Evolutionary conservation across 2,888 invertebrate species (phyloP).

Genomic region (Hypercompe scribonia): DNA sequence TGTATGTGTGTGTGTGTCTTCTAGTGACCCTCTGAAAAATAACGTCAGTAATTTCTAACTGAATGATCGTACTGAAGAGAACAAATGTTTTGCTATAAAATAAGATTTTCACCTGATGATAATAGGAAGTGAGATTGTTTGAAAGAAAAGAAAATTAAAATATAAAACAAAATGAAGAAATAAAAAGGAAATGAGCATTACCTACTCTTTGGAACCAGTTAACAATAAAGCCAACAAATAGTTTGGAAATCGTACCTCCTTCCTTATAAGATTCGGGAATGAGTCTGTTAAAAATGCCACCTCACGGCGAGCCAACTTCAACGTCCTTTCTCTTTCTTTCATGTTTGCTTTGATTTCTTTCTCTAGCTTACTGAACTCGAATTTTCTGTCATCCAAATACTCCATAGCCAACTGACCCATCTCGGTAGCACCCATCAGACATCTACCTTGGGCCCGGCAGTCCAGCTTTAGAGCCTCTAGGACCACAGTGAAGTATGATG

Average conservation of each 20-base stretch:
- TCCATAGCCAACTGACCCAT: constrained; percentile 90
- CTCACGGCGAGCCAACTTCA: constrained; percentile 82
- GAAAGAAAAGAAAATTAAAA: neutral
- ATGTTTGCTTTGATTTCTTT: constrained; percentile 88
- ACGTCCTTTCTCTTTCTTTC: constrained; percentile 86
- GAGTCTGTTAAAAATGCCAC: constrained; percentile 78
- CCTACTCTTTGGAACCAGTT: neutral
- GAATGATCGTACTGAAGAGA: too few species aligned
- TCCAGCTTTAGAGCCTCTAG: constrained; percentile 87
- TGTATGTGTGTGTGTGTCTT: neutral
- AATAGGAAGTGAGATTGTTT: neutral
- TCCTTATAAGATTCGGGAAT: constrained; percentile 78
- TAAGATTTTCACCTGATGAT: neutral
- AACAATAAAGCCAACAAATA: neutral
- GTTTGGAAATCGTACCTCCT: constrained; percentile 65
- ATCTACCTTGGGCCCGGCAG: constrained; percentile 87
- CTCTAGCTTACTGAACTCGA: constrained; percentile 87
- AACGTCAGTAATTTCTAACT: too few species aligned
- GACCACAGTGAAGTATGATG: constrained; percentile 88
- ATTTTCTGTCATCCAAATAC: constrained; percentile 88
- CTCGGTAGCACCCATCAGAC: constrained; percentile 88
- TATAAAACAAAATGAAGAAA: neutral
- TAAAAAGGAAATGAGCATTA: neutral
- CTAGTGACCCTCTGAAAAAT: neutral
- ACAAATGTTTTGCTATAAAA: too few species aligned